Base-by-base conservation (phyloP, 2,797 vertebrate species). In the Cephalopachus bancanus region DNA sequence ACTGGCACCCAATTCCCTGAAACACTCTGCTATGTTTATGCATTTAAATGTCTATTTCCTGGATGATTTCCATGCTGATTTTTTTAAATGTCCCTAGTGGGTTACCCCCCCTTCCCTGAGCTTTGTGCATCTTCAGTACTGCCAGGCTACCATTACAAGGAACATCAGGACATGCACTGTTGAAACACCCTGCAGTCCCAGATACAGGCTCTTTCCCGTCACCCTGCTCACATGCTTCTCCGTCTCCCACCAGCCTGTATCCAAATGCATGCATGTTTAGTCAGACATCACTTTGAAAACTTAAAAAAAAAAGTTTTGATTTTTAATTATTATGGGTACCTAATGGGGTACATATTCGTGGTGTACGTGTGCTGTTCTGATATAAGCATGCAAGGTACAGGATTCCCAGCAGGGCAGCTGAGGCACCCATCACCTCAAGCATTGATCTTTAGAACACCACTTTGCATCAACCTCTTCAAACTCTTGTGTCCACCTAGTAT, bases 31-130 rank as follows among this genome's bases (percentile, higher is more conserved):
- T 93, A 57, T 19, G 53, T 80, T 78, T 93, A 86, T 81, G 81
- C 57, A 92, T 90, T 89, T 93, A 65, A 62, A 94, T 85, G 64
- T 97, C 83, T 44, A 55, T 78, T 78, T 92, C 84, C 90, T 92
- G 37, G 57, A 6, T 71, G 30, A 81, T 81, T 96, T 75, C 75
- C 78, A 80, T 0, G 37, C 49, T 86, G 62, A 72, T 65, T 94
- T 44, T 95, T 91, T 28, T 53, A 95, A 89, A 85, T 64, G 49
- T 80, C 78, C 75, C 89, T 74, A 37, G 55, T 71, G 86, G 37
- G 93, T 78, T 87, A 30, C 69, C 51, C 88, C 88, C 80, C 65
- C 37, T 93, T 92, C 26, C 30, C 30, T 7, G 69, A 75, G 69
- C 51, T 93, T 75, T 76, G 81, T 62, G 49, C 59, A 26, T 72